Base-by-base conservation (phyloP, 2,113 vertebrate species). In the Limanda limanda region DNA sequence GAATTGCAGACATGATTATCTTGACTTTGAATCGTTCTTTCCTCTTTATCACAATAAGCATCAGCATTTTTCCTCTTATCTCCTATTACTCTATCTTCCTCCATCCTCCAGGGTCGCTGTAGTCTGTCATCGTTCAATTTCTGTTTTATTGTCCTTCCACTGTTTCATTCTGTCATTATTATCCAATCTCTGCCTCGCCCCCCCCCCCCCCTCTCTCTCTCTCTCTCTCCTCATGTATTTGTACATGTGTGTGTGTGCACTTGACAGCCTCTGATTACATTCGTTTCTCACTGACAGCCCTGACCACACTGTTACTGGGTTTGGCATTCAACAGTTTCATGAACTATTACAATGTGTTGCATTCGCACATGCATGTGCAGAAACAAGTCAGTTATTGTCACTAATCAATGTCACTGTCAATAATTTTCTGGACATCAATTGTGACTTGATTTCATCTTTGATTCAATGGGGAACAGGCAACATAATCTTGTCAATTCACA, bases 71-170 rank as follows among this genome's bases (percentile, higher is more conserved):
- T n/a, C n/a, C 55, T 57, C 51, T 54, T 74, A 71, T 74, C 84
- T 68, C 70, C 59, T 72, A 64, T 75, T 56, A 20, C 37, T 58
- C 11, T 35, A 55, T 77, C 69, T 76, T 42, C 60, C 55, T 42
- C 35, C 15, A 15, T 76, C 10, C 75, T 63, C 59, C 4, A 5
- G 37, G 25, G 42, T 25, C 23, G 14, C 25, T 20, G 17, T 37
- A 21, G 65, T 64, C 40, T 71, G 57, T 58, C 4, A 81, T 69
- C 12, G 47, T 40, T 76, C 57, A 6, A 40, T 71, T 81, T 81
- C 25, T 51, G 6, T 63, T 55, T 24, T 45, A 52, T 60, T 68
- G 76, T 68, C 72, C 48, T 61, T 31, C 62, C 51, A 58, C 11
- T 31, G 47, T 51, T 79, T 67, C 17, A 73, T 70, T 37, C 15